These are phyloP conservation scores for Archocentrus centrarchus DNA, from an alignment of 2,113 vertebrate species.

Conservation along the genomic window DNA sequence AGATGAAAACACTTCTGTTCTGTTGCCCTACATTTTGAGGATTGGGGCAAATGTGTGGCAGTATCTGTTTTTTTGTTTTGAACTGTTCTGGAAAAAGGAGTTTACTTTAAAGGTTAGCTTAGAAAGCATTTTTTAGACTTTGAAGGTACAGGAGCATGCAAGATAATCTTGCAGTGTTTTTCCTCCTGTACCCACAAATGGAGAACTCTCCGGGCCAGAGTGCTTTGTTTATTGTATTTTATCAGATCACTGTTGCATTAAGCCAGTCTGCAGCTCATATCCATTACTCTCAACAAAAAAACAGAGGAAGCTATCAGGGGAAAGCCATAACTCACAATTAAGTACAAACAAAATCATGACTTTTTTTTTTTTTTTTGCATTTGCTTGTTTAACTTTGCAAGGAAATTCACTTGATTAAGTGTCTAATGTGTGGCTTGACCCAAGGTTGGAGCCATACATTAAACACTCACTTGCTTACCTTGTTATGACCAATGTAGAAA, in stretches of 20 bases:
- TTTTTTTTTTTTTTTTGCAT: background rate
- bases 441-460: background rate
- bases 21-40: slow-evolving; percentile 30
- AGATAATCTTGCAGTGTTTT: slow-evolving; percentile 21
- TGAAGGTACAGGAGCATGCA: slow-evolving; percentile 13
- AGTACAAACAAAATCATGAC: slow-evolving; percentile 16
- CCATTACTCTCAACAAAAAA: slow-evolving; percentile 65
- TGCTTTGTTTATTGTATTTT: slow-evolving; percentile 58
- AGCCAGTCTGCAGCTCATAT: slow-evolving; percentile 47
- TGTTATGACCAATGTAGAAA: slow-evolving; percentile 17
- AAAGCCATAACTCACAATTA: slow-evolving; percentile 56
- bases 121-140: slow-evolving; percentile 10
- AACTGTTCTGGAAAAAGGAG: slow-evolving; percentile 13
- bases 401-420: background rate
- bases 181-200: slow-evolving; percentile 25
- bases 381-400: slow-evolving; percentile 2
- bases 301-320: slow-evolving; percentile 43
- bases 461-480: background rate
- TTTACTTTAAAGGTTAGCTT: slow-evolving; percentile 35
- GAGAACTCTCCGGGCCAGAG: slow-evolving; percentile 40
- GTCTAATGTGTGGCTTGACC: background rate
- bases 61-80: slow-evolving; percentile 13
- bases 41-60: background rate
- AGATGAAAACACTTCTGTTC: slow-evolving; percentile 13
- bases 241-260: slow-evolving; percentile 75